Conservation (phyloP, 2,888 invertebrate genomes). For the Eulithis prunata region DNA sequence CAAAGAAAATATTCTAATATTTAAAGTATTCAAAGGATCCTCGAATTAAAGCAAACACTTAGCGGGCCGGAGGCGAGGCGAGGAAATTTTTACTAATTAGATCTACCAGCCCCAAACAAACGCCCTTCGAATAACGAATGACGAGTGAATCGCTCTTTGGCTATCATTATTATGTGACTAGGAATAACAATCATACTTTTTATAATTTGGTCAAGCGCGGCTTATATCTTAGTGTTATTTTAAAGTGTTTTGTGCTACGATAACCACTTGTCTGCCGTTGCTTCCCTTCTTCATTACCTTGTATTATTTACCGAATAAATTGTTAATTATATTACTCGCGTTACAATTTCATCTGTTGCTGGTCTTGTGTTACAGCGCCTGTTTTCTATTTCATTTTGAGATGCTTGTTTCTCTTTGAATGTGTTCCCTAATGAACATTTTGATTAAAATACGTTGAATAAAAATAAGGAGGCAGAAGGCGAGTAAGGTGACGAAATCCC, state of each 20-base stretch:
- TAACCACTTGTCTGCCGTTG: conserved; percentile 13
- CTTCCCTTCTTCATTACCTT: conserved; percentile 40
- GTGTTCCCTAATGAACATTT: conserved; percentile 18
- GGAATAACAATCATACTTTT: too few relatives aligned
- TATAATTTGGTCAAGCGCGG: too few relatives aligned
- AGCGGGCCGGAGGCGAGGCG: conserved; percentile 36
- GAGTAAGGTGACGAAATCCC: neutral
- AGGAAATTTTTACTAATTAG: conserved; percentile 44
- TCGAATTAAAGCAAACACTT: conserved; percentile 45
- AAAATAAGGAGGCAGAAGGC: conserved; percentile 4
- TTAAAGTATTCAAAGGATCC: conserved; percentile 38
- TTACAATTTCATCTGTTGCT: conserved; percentile 32
- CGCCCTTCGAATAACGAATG: conserved; percentile 1
- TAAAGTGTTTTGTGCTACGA: too few relatives aligned
- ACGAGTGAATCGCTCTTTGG: too few relatives aligned
- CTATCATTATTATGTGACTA: too few relatives aligned
- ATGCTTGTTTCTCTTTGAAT: conserved; percentile 23
- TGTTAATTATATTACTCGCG: conserved; percentile 30
- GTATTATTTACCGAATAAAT: conserved; percentile 28
- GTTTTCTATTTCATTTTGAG: conserved; percentile 23
- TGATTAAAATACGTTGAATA: conserved; percentile 13
- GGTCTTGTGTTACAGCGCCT: conserved; percentile 26
- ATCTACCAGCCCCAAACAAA: conserved; percentile 33
- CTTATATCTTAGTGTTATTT: neutral
- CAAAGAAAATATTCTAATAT: conserved; percentile 30